These are phyloP conservation scores for Novumbra hubbsi DNA, from an alignment of 2,797 vertebrate species.

Conservation along the genomic window DNA sequence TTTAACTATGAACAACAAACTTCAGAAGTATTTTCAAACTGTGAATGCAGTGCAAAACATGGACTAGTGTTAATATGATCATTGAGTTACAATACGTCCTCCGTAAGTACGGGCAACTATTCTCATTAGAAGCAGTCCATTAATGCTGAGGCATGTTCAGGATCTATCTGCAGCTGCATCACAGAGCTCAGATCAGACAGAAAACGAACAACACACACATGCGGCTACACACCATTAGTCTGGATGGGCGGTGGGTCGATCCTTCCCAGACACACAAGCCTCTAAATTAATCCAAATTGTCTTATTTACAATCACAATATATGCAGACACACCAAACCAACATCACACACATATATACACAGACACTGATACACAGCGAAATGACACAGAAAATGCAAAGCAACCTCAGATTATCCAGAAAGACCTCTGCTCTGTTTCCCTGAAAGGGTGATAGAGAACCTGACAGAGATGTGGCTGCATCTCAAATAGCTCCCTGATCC, in stretches of 20 bases:
- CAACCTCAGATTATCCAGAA: not conserved
- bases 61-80: no score
- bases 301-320: no score
- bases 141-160: not conserved
- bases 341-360: not conserved
- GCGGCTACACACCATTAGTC: not conserved
- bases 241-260: no score
- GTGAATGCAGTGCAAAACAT: no score
- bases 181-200: not conserved
- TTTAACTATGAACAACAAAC: no score
- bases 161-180: no score
- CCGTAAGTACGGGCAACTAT: no score
- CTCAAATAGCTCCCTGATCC: not conserved
- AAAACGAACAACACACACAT: not conserved
- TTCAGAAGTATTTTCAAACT: no score
- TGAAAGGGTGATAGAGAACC: not conserved
- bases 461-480: not conserved
- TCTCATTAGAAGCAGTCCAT: no score
- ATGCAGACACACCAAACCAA: not conserved
- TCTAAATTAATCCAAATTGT: no score
- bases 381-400: not conserved
- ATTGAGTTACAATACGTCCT: no score
- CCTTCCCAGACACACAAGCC: no score
- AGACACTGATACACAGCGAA: not conserved
- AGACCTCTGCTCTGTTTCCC: not conserved